Evolutionary conservation across 2,888 invertebrate genomes (phyloP).

Genomic region (Ferdinandea cuprea): DNA sequence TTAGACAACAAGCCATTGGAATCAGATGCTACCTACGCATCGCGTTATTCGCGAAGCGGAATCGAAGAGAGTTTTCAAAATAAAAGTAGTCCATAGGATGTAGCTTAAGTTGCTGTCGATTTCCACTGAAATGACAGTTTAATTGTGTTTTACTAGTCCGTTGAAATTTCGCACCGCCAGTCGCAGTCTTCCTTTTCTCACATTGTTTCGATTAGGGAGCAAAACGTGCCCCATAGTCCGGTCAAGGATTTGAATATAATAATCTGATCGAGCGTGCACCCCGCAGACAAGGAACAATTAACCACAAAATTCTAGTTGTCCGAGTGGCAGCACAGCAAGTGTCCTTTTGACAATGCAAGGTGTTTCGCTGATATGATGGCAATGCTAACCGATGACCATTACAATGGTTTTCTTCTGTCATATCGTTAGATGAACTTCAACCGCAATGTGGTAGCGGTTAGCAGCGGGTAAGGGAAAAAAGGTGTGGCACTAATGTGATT

Average conservation of each 20-base stretch:
- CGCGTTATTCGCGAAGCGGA: slow-evolving; percentile 78
- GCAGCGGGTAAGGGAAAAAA: not conserved
- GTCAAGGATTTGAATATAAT: slow-evolving; percentile 40
- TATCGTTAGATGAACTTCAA: slow-evolving; percentile 2
- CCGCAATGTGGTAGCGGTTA: slow-evolving; percentile 1
- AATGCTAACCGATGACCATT: not conserved
- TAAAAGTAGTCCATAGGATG: slow-evolving; percentile 76
- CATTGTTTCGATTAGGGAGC: no score
- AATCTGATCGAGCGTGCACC: slow-evolving; percentile 35
- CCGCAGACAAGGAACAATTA: slow-evolving; percentile 61
- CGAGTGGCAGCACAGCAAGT: slow-evolving; percentile 72
- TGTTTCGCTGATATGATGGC: not conserved
- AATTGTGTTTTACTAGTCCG: slow-evolving; percentile 76
- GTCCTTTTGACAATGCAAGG: not conserved
- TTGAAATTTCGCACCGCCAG: slow-evolving; percentile 76
- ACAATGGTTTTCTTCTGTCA: slow-evolving; percentile 3
- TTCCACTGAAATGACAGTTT: slow-evolving; percentile 26
- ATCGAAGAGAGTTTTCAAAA: no score
- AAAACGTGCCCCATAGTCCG: slow-evolving; percentile 76
- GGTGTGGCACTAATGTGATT: slow-evolving; percentile 23
- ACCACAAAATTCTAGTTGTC: slow-evolving; percentile 80
- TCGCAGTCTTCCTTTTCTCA: slow-evolving; percentile 73
- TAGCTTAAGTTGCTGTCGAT: slow-evolving; percentile 76
- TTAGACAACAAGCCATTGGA: slow-evolving; percentile 77
- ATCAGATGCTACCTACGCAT: slow-evolving; percentile 80